phyloP scores from a whole-genome alignment of 1,140 invertebrate genomes.

The Zaprionus davidi region DNA sequence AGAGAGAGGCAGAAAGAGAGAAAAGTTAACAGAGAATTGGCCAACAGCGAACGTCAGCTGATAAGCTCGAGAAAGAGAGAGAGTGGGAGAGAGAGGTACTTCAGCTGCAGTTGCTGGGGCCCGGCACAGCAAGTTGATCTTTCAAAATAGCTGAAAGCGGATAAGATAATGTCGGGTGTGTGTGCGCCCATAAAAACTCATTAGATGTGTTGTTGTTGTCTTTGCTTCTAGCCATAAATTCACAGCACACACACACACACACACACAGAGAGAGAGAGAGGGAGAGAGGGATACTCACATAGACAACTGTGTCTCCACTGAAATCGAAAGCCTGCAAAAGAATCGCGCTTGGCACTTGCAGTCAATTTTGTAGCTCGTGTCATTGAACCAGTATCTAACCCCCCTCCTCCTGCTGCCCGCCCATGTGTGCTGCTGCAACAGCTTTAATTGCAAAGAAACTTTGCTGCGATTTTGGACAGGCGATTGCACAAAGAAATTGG shows the following conservation, averaged over 20 bases:
- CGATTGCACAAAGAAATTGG: slow-evolving; percentile 79
- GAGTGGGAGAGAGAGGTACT: slow-evolving; percentile 13
- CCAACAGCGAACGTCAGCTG: neutral
- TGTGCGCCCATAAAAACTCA: slow-evolving; percentile 15
- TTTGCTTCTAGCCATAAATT: slow-evolving; percentile 27
- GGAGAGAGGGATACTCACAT: neutral
- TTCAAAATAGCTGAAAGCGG: slow-evolving; percentile 33
- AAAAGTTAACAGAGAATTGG: slow-evolving; percentile 3
- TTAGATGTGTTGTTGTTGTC: slow-evolving; percentile 5
- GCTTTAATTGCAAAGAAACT: slow-evolving; percentile 65
- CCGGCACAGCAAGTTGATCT: slow-evolving; percentile 26
- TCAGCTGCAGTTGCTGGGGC: slow-evolving; percentile 23
- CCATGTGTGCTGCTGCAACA: slow-evolving; percentile 47
- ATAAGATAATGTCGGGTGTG: slow-evolving; percentile 25
- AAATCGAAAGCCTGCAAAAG: slow-evolving; percentile 37
- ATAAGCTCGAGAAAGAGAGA: slow-evolving; percentile 5
- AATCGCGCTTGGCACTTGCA: slow-evolving; percentile 10
- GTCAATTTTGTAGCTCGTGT: slow-evolving; percentile 6
- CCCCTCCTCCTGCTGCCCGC: neutral
- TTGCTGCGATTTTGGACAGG: slow-evolving; percentile 61
- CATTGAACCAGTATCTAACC: slow-evolving; percentile 20
- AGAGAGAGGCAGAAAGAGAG: neutral
- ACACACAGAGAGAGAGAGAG: neutral
- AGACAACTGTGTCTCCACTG: neutral
- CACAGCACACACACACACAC: slow-evolving; percentile 12